Evolutionary conservation across 2,888 invertebrate species (phyloP), one percentile per base, ranked within the genome.

Genomic region (Exephanes ischioxanthus): DNA sequence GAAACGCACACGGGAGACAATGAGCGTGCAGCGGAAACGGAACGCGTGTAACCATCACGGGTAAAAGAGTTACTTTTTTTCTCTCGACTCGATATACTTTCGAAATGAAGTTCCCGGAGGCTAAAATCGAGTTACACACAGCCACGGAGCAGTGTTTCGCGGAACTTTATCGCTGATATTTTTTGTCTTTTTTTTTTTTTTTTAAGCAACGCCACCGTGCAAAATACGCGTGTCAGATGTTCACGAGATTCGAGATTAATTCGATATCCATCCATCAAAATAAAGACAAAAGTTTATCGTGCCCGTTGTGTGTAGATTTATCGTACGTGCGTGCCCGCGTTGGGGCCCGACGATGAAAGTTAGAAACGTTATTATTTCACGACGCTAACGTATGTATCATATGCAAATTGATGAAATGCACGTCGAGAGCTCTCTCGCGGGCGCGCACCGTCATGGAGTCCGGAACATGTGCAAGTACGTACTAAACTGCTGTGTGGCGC

Each of bases 331-430:
- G 80, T 71, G 75, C 53, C 45, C 48, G 79, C 33, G 41, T 77
- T 16, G 45, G 14, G 14, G 51, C 72, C 72, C 61, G 72, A 73
- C 68, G 80, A 78, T 84, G 84, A 84, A 84, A 84, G 84, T 84
- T 80, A 73, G 78, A 80, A 84, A 84, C 63, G 80, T 80, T 78
- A 70, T 84, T 81, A 70, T 84, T 81, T 68, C 73, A 68, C 22
- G 72, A 58, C 68, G 73, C 33, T 67, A 63, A 73, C 77, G 71
- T 76, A 76, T 55, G 71, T 70, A 76, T 81, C 66, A 63, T 79
- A 81, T 84, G 84, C 80, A 84, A 77, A 84, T 84, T 81, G 81
- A 81, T 80, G 84, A 81, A 84, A 84, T 72, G 80, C 53, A 73
- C 45, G 41, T 72, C 51, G 75, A 19, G 67, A 73, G 71, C 71